Evolutionary conservation across 2,797 vertebrate species (phyloP).

Genomic region (Petrocephalus sullivani): DNA sequence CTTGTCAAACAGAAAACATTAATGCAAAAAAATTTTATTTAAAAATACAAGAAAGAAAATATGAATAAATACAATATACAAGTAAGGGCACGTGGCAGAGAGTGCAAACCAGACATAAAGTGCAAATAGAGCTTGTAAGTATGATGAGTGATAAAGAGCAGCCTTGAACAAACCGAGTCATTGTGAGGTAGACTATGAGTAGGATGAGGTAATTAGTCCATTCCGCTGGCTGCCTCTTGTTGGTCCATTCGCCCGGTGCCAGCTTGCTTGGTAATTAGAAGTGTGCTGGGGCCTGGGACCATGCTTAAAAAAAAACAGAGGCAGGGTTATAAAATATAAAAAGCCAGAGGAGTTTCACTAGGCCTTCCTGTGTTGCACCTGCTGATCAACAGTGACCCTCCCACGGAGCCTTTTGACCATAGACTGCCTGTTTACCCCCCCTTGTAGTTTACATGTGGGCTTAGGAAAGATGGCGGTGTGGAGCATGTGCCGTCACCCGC

Average conservation of each 20-base stretch:
- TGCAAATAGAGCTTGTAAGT: no score
- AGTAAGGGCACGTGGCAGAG: no score
- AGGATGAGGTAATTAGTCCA: no score
- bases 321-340: not conserved
- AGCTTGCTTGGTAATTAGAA: not conserved
- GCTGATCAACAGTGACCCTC: not conserved
- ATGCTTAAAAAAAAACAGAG: not conserved
- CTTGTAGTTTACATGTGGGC: not conserved
- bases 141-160: no score
- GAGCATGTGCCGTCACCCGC: not conserved
- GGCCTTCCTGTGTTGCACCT: not conserved
- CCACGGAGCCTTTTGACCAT: not conserved
- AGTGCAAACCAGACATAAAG: no score
- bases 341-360: not conserved
- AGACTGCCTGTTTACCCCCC: not conserved
- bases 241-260: not conserved
- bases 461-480: not conserved
- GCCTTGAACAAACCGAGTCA: no score
- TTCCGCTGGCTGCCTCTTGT: not conserved
- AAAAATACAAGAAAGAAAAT: no score
- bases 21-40: no score
- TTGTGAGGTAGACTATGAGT: no score
- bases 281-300: not conserved
- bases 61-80: no score
- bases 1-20: no score